Conservation (phyloP, 2,888 invertebrate species). For the Physocephala rufipes region DNA sequence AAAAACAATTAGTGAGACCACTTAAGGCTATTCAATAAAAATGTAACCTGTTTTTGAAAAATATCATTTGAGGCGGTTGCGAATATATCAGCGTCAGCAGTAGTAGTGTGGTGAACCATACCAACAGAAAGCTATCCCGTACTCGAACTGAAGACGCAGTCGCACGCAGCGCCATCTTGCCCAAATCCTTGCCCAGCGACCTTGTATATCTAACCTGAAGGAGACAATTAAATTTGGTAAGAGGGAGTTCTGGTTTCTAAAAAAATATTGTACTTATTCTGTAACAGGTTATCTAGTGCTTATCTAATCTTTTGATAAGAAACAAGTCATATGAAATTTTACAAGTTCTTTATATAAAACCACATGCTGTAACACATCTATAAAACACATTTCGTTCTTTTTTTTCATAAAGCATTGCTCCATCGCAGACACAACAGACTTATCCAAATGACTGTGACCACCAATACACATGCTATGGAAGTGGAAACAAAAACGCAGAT, state of each 20-base stretch:
- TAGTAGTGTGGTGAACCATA: background rate
- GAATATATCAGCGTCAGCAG: background rate
- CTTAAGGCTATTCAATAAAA: background rate
- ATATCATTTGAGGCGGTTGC: background rate
- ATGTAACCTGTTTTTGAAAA: background rate
- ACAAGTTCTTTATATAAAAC: no score
- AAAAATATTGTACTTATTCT: no score
- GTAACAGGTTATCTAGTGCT: no score
- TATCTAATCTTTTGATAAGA: no score
- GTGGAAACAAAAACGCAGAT: constrained; percentile 57
- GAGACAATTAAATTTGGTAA: background rate
- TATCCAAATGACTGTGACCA: constrained; percentile 61
- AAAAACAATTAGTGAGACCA: no score
- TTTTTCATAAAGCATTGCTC: background rate
- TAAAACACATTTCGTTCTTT: no score
- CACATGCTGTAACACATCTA: background rate
- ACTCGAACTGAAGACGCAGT: no score
- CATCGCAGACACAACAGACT: constrained; percentile 9
- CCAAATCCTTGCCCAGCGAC: background rate
- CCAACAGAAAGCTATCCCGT: no score
- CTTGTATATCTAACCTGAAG: background rate
- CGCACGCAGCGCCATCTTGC: no score
- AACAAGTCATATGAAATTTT: no score
- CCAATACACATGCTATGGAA: constrained; percentile 60
- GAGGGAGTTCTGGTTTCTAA: background rate